Evolutionary conservation across 1,140 invertebrate species (phyloP), one percentile per base, ranked within the genome.

Genomic region (Marisa cornuarietis): DNA sequence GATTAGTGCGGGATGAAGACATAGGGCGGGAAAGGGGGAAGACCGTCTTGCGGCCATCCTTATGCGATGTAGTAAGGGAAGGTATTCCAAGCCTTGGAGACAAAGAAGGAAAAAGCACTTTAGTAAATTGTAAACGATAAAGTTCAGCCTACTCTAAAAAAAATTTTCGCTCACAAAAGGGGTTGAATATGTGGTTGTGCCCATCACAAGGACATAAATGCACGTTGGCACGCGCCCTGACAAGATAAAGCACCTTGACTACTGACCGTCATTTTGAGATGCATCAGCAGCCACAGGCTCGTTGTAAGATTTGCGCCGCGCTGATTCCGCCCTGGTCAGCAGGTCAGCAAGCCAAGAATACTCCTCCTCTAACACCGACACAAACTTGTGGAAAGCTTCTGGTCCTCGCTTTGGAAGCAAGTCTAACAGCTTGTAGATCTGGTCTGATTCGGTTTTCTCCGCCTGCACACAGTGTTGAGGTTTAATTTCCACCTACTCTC

Each of bases 351-450:
- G 68, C 86, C 86, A 87, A 5, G 84, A 84, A 58, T 87, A 85
- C 51, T 84, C 81, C 22, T 81, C 75, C 61, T 84, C 78, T 13
- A 87, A 76, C 4, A 85, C 81, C n/a, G 81, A 78, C 0, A 85
- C 68, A 76, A 85, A 87, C 20, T 26, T 71, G 49, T 84, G 80
- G 74, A 87, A 87, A 5, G 86, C 86, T 54, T 83, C 79, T 0
- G 86, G 86, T 6, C 86, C 86, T 72, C 86, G 61, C 49, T 84
- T 87, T 49, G 86, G 86, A 18, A 87, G 79, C 77, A 86, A 73
- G 49, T 84, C 81, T 26, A 87, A 73, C 81, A 87, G 81, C 62
- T 83, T 84, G 16, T 80, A 76, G 42, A 72, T 80, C 78, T 65
- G 51, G 4, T 82, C 78, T 20, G 71, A 51, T 22, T 58, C 66